phyloP scores from a whole-genome alignment of 2,888 invertebrate species.

The Mesorhabditis belari region DNA sequence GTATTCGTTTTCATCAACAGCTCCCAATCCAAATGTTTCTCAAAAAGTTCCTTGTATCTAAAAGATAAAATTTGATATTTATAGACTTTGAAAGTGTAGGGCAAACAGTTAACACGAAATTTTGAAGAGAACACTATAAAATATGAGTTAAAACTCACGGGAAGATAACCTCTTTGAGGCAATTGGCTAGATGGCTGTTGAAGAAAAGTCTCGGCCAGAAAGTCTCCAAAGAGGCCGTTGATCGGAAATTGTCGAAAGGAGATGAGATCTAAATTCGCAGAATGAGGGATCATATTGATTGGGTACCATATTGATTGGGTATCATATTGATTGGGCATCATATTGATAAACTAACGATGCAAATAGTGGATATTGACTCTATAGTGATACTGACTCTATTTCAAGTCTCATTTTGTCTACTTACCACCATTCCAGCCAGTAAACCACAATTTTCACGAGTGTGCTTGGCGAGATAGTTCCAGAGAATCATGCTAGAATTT shows the following conservation, averaged over 20 bases:
- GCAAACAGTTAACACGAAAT: too few species aligned
- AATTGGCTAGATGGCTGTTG: slow-evolving; percentile 68
- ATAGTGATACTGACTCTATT: too few species aligned
- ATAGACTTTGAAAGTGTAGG: too few species aligned
- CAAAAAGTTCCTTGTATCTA: slow-evolving; percentile 53
- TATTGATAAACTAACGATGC: too few species aligned
- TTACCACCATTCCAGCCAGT: slow-evolving; percentile 64
- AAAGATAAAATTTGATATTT: too few species aligned
- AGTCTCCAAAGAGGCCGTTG: not conserved
- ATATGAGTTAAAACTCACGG: slow-evolving; percentile 43
- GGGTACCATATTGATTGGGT: too few species aligned
- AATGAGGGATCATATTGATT: not conserved
- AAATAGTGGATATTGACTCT: too few species aligned
- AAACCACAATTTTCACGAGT: slow-evolving; percentile 59
- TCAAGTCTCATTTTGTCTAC: too few species aligned
- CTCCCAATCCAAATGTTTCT: slow-evolving; percentile 21
- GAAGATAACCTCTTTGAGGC: slow-evolving; percentile 48
- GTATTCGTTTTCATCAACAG: slow-evolving; percentile 58
- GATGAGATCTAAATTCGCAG: not conserved
- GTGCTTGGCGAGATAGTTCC: slow-evolving; percentile 67
- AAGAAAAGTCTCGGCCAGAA: slow-evolving; percentile 68
- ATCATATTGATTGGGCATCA: too few species aligned
- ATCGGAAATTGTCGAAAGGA: not conserved
- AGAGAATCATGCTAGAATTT: slow-evolving; percentile 65
- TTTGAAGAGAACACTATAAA: slow-evolving; percentile 4